Evolutionary conservation across 2,888 invertebrate species (phyloP), one percentile per base, ranked within the genome.

Genomic region (Frankliniella intonsa): DNA sequence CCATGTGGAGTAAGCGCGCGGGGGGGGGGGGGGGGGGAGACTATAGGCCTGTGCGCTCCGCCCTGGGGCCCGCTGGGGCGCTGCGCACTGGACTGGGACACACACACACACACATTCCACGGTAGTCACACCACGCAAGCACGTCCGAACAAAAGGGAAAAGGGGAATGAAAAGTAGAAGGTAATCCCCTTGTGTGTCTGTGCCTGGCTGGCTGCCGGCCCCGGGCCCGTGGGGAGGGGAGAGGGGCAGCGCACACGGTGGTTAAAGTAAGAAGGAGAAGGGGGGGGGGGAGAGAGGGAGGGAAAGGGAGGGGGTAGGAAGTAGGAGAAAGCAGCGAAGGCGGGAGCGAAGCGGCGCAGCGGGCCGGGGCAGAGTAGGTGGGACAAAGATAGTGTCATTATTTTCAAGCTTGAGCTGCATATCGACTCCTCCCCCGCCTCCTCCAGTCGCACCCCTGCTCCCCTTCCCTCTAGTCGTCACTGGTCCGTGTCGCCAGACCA

Each of bases 131-230:
- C 55, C 55, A 25, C 69, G 69, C 69, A 76, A 76, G 69, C 69
- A 76, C 69, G 69, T 76, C 69, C 25, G 69, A 25, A 76, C 69
- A 76, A 76, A 76, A 76, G 69, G 69, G 69, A 76, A 25, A 62
- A 7, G 11, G 69, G 12, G 69, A 25, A 3, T 25, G 69, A 76
- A 76, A 76, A 76, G 69, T 76, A 76, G 69, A 76, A 76, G 22
- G 69, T 76, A 76, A 76, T 76, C 69, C 69, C 69, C 69, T 12
- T 25, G 25, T 76, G 69, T 76, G 22, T 76, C 22, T 76, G 69
- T 76, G 69, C 25, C 22, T 76, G 69, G n/a, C 69, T 69, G 69
- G 22, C 22, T 69, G n/a, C 17, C 62, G 62, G 17, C n/a, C 19
- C 55, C 55, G 14, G 14, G 62, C 14, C 62, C 14, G 62, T 7